Evolutionary conservation across 2,888 invertebrate genomes (phyloP), one percentile per base, ranked within the genome.

Genomic region (Fragum whitleyi): DNA sequence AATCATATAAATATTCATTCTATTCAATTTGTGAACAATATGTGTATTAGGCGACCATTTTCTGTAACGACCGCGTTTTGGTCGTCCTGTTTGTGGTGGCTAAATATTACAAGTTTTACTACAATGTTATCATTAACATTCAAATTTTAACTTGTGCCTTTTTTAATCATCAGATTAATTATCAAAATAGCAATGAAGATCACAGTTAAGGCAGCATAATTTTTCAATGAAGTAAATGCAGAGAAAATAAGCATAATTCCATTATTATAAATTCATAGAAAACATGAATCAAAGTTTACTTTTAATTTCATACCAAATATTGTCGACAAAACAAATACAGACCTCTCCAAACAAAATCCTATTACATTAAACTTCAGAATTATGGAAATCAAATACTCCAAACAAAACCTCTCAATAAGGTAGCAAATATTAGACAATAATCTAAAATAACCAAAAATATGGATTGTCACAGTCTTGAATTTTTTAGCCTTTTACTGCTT

Each of bases 281-380:
- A 62, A 65, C 1, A 42, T 65, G 65, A 65, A 67, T 59, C 61
- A 65, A 79, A 76, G 79, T 83, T 83, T 83, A 79, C 83, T 83
- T 83, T 83, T 79, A 79, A 83, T 83, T 83, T 83, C 79, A 79
- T 79, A 83, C 67, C 61, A 59, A 79, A 79, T 81, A 83, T 79
- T 83, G 77, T 83, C 69, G 74, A 70, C 53, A 68, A 68, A 21
- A 51, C 57, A 74, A 75, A 75, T 29, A 75, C 23, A 68, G 6
- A 42, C 32, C 68, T 68, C 75, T 57, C 42, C 68, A 68, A 74
- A 59, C 75, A 68, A 57, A 47, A 74, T 55, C 70, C 36, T n/a
- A 61, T 62, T 23, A 36, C 59, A 55, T 72, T 29, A 32, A 74
- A 72, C 19, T 81, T 74, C 62, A 39, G 71, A 81, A 77, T 81